phyloP scores from a whole-genome alignment of 2,888 invertebrate genomes.

The Cantharis nigra region DNA sequence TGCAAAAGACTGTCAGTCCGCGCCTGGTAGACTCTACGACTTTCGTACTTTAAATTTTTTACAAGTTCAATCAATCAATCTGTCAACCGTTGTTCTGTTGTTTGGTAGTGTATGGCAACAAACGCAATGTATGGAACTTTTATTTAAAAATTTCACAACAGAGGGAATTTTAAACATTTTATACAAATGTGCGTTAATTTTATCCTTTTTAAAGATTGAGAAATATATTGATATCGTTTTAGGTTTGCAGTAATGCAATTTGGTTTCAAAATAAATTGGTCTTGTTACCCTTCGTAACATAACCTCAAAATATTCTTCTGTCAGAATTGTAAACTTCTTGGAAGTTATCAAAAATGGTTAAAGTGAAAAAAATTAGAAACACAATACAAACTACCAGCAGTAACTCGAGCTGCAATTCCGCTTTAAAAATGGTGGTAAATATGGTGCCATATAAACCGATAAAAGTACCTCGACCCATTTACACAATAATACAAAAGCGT shows the following conservation, averaged over 20 bases:
- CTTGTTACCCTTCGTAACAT: neutral
- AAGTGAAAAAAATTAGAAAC: neutral
- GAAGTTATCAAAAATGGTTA: neutral
- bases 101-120: no score
- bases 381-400: neutral
- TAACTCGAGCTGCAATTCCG: no score
- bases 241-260: neutral
- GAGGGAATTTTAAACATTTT: neutral
- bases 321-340: neutral
- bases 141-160: neutral
- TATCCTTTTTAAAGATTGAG: neutral
- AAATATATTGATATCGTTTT: neutral
- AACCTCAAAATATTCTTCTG: neutral
- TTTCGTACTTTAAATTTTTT: no score
- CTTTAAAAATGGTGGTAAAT: neutral
- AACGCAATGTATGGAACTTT: no score
- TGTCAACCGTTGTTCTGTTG: no score
- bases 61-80: no score
- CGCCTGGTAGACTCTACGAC: no score
- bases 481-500: neutral
- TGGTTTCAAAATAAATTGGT: neutral
- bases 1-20: no score
- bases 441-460: neutral
- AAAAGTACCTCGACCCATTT: neutral
- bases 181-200: neutral